Conservation (phyloP, 2,888 invertebrate species). For the Zaprionus bogoriensis region DNA sequence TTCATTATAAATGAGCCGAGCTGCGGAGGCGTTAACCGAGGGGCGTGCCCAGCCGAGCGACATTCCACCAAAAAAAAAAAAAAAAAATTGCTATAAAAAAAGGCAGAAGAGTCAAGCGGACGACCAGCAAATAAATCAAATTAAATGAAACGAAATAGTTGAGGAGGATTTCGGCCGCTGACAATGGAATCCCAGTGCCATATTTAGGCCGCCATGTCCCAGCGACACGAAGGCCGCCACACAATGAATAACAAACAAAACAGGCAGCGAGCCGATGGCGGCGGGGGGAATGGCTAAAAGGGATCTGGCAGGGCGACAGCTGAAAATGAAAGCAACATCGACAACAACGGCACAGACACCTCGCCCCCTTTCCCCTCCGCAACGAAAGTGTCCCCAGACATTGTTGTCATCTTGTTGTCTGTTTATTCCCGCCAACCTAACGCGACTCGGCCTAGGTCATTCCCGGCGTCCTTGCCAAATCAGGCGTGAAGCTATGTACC, state of each 20-base stretch:
- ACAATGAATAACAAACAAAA: constrained; percentile 55
- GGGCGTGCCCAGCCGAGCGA: constrained; percentile 31
- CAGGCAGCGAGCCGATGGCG: constrained; percentile 19
- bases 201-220: constrained; percentile 30
- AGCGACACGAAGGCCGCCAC: too few relatives aligned
- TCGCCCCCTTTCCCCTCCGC: not conserved
- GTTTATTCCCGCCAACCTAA: constrained; percentile 29
- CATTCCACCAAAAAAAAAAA: constrained; percentile 27
- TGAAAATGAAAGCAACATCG: constrained; percentile 44
- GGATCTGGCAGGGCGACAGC: constrained; percentile 17
- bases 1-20: constrained; percentile 60
- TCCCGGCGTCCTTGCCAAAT: constrained; percentile 49
- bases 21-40: constrained; percentile 49
- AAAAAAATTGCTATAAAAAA: constrained; percentile 28
- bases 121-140: constrained; percentile 73
- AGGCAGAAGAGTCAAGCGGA: constrained; percentile 37
- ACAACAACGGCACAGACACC: constrained; percentile 21
- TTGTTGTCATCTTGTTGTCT: constrained; percentile 61
- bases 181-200: constrained; percentile 55
- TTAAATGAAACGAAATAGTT: constrained; percentile 78
- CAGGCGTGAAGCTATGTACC: constrained; percentile 30
- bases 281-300: not conserved
- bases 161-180: constrained; percentile 55
- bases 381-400: constrained; percentile 44
- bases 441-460: constrained; percentile 37